Conservation (phyloP, 2,113 vertebrate genomes). For the Phyllostomus hastatus region DNA sequence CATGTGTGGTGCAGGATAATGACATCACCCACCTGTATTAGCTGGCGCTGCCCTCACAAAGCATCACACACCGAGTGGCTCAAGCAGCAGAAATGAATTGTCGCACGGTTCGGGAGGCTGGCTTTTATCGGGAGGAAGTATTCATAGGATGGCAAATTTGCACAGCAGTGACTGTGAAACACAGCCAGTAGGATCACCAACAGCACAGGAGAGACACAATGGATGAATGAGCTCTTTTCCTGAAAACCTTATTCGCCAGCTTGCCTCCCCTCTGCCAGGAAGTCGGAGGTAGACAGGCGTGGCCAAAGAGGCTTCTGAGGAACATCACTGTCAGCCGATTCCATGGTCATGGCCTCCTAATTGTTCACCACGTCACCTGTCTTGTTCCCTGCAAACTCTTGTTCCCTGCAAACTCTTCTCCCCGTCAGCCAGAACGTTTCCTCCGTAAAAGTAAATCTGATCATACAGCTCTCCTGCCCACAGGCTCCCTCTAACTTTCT, state of each 20-base stretch:
- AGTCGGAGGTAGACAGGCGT: not conserved
- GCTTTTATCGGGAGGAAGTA: not conserved
- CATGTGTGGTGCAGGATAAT: not conserved
- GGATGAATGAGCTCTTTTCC: not conserved
- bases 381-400: not conserved
- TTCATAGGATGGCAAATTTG: not conserved
- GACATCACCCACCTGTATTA: no score
- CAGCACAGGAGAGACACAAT: not conserved
- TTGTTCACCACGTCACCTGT: not conserved
- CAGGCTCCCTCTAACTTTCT: not conserved
- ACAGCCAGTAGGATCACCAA: not conserved
- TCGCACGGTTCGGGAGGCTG: not conserved
- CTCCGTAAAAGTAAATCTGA: not conserved
- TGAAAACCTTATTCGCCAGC: not conserved
- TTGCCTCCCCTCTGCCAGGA: not conserved
- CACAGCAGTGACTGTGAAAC: not conserved
- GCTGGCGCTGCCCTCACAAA: not conserved
- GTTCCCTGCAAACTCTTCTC: not conserved
- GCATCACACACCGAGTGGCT: fast-evolving
- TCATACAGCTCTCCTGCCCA: not conserved
- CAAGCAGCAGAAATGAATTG: not conserved
- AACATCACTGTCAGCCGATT: not conserved
- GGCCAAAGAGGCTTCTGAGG: not conserved
- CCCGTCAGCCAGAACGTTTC: not conserved
- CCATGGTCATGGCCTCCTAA: not conserved